These are phyloP conservation scores for Drosophila kikkawai DNA, from an alignment of 1,140 invertebrate species.

Conservation along the genomic window DNA sequence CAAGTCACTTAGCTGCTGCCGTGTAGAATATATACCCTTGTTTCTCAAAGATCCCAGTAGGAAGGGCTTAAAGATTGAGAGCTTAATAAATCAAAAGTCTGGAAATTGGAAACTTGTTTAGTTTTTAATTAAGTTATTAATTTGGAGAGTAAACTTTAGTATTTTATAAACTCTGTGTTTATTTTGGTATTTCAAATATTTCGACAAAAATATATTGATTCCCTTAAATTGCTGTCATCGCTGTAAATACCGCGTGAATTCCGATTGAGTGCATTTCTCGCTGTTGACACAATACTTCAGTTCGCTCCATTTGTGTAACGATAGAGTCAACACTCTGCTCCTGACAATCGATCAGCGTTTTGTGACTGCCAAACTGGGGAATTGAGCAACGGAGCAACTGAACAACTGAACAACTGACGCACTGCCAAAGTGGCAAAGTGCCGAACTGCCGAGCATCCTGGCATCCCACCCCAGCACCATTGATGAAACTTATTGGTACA, in stretches of 20 bases:
- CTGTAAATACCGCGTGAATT: constrained; percentile 27
- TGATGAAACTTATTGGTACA: constrained; percentile 64
- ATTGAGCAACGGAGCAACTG: constrained; percentile 12
- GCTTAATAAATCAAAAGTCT: constrained; percentile 7
- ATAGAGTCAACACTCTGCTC: constrained; percentile 42
- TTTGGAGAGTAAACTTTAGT: not conserved
- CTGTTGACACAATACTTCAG: constrained; percentile 53
- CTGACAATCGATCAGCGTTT: constrained; percentile 50
- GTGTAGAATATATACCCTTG: constrained; percentile 23
- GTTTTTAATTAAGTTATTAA: constrained; percentile 8
- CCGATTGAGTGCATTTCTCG: constrained; percentile 33
- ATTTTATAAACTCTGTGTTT: too few relatives aligned
- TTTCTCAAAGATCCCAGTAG: not conserved
- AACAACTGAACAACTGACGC: constrained; percentile 12
- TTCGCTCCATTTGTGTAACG: constrained; percentile 36
- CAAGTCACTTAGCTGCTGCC: constrained; percentile 47
- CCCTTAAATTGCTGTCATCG: constrained; percentile 9
- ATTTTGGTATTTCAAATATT: not conserved
- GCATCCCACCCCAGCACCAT: constrained; percentile 31
- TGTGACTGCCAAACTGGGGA: constrained; percentile 31
- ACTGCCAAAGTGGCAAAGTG: constrained; percentile 14
- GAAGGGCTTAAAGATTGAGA: not conserved
- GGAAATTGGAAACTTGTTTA: not conserved
- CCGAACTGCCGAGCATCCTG: constrained; percentile 22
- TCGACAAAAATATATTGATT: constrained; percentile 15